Evolutionary conservation across 2,113 vertebrate genomes (phyloP).

Genomic region (Miniopterus natalensis): DNA sequence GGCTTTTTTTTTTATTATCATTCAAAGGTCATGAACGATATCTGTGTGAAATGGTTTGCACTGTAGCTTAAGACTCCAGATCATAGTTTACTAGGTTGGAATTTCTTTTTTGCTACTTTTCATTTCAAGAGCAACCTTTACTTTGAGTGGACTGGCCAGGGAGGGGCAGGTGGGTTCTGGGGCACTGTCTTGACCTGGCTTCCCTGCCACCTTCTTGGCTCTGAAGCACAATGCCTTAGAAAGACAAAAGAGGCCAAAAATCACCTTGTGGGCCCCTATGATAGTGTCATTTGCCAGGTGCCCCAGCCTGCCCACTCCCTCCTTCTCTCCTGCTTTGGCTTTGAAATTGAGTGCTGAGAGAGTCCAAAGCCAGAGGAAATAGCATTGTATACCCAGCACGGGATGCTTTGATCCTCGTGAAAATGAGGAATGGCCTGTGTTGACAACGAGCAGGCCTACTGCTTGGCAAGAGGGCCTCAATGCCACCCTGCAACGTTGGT

Average conservation of each 20-base stretch:
- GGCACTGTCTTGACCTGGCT: not conserved
- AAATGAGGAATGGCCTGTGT: constrained; percentile 63
- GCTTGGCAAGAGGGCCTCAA: constrained; percentile 11
- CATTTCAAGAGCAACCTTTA: constrained; percentile 53
- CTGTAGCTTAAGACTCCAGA: constrained; percentile 67
- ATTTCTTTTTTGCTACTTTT: constrained; percentile 69
- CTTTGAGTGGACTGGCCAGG: not conserved
- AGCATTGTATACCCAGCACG: constrained; percentile 64
- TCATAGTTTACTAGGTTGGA: constrained; percentile 67
- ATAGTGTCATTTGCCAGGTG: not conserved
- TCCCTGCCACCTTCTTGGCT: not conserved
- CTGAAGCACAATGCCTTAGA: not conserved
- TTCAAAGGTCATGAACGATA: constrained; percentile 75
- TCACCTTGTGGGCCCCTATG: not conserved
- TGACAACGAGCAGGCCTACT: constrained; percentile 52
- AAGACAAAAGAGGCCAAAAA: constrained; percentile 12
- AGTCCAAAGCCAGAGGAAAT: constrained; percentile 62
- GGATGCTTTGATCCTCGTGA: constrained; percentile 75
- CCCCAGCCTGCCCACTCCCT: constrained; percentile 64
- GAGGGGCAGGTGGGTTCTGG: too few species aligned
- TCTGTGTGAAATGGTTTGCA: constrained; percentile 69
- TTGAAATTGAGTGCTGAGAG: constrained; percentile 62
- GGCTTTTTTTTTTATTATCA: not conserved
- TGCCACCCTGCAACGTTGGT: not conserved
- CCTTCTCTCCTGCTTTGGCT: not conserved